phyloP scores from a whole-genome alignment of 2,797 vertebrate species.

The Characodon lateralis region DNA sequence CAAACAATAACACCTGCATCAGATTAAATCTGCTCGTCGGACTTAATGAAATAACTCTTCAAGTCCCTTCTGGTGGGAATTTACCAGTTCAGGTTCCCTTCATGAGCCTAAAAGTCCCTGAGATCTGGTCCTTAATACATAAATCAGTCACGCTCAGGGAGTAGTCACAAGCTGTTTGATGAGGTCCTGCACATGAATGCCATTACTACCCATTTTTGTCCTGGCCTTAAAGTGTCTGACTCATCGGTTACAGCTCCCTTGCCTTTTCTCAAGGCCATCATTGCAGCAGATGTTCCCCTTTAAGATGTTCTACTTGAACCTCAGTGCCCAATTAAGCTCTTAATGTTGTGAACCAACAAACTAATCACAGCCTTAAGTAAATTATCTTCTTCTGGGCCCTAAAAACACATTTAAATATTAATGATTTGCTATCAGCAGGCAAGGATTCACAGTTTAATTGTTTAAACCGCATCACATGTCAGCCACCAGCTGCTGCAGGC shows the following conservation, averaged over 20 bases:
- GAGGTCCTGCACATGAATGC: slow-evolving; percentile 5
- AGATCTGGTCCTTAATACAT: slow-evolving; percentile 2
- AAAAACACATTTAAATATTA: neutral
- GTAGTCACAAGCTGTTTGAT: neutral
- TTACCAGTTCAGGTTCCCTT: slow-evolving; percentile 8
- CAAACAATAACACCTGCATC: no score
- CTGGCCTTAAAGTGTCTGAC: neutral
- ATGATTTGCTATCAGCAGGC: neutral
- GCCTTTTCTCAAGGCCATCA: neutral
- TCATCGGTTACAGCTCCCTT: neutral
- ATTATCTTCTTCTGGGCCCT: neutral
- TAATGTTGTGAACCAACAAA: neutral
- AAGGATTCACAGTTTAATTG: neutral
- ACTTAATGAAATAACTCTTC: neutral
- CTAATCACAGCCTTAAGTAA: neutral
- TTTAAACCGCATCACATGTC: neutral
- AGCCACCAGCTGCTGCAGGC: neutral
- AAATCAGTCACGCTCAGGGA: slow-evolving; percentile 11
- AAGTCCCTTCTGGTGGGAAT: neutral
- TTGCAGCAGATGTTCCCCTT: neutral
- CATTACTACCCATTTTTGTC: neutral
- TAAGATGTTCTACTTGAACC: neutral
- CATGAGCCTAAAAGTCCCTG: neutral
- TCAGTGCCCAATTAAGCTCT: neutral
- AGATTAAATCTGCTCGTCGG: no score